These are phyloP conservation scores for Drosophila longiperda DNA, from an alignment of 2,888 invertebrate species.

Conservation along the genomic window DNA sequence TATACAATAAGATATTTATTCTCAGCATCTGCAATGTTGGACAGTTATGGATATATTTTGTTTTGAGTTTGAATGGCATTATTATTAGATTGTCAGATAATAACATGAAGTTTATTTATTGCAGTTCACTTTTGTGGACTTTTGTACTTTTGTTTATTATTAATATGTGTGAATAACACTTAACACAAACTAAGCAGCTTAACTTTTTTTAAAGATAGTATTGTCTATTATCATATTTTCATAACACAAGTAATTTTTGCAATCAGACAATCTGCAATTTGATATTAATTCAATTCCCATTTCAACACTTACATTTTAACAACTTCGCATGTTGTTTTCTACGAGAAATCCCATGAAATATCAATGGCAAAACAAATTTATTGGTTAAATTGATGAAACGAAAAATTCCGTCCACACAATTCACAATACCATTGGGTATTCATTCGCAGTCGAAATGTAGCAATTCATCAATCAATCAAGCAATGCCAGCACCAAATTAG, in stretches of 20 bases:
- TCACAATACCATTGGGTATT: constrained; percentile 48
- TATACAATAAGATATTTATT: not conserved
- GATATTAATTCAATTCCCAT: constrained; percentile 32
- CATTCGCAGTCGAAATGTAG: constrained; percentile 33
- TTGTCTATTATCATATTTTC: constrained; percentile 1
- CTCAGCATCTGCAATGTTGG: not conserved
- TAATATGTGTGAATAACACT: not conserved
- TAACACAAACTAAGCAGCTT: not conserved
- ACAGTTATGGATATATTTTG: not conserved
- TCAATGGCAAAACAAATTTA: constrained; percentile 14
- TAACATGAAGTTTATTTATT: not conserved
- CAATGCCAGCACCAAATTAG: constrained; percentile 68
- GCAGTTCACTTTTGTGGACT: not conserved
- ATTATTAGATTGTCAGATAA: not conserved
- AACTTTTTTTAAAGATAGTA: not conserved
- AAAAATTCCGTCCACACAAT: constrained; percentile 59
- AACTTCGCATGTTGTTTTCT: not conserved
- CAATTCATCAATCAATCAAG: constrained; percentile 47
- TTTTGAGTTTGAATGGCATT: not conserved
- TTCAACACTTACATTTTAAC: constrained; percentile 15
- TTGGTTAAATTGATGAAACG: constrained; percentile 53
- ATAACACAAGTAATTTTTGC: constrained; percentile 3
- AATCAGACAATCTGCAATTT: not conserved
- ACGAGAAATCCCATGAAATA: not conserved
- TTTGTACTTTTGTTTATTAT: too few species aligned